These are phyloP conservation scores for Phyllopteryx taeniolatus DNA, from an alignment of 2,113 vertebrate species.

Conservation along the genomic window DNA sequence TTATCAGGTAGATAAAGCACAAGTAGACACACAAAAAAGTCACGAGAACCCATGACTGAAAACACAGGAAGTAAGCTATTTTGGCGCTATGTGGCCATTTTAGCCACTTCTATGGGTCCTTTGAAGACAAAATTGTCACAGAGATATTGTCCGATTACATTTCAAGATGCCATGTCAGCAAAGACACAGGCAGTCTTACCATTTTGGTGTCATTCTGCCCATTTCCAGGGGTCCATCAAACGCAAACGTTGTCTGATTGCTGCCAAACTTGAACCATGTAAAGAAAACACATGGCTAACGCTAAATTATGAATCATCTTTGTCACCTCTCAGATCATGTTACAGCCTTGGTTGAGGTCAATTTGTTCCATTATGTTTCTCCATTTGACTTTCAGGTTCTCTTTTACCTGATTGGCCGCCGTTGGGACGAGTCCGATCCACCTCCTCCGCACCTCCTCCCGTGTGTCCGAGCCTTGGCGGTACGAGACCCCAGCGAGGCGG, in stretches of 20 bases:
- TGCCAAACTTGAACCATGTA: neutral
- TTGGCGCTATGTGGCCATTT: too few relatives aligned
- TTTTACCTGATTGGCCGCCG: conserved; percentile 87
- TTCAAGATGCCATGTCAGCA: too few relatives aligned
- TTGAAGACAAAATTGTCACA: too few relatives aligned
- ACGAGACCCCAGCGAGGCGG: conserved; percentile 79
- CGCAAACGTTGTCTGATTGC: neutral
- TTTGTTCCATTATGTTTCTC: neutral
- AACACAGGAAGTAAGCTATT: neutral
- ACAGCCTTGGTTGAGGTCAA: neutral
- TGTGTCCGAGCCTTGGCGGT: conserved; percentile 84
- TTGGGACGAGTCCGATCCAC: conserved; percentile 78
- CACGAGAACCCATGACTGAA: neutral
- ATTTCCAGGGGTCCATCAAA: neutral
- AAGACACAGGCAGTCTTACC: neutral
- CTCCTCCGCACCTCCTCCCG: conserved; percentile 73
- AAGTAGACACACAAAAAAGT: neutral
- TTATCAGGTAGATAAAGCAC: too few relatives aligned
- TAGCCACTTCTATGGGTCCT: too few relatives aligned
- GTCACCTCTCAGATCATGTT: neutral
- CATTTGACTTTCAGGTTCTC: conserved; percentile 70
- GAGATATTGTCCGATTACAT: too few relatives aligned
- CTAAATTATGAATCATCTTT: neutral
- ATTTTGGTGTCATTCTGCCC: neutral
- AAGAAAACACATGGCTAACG: neutral